phyloP scores from a whole-genome alignment of 1,140 invertebrate genomes.

The Bombus waltoni region DNA sequence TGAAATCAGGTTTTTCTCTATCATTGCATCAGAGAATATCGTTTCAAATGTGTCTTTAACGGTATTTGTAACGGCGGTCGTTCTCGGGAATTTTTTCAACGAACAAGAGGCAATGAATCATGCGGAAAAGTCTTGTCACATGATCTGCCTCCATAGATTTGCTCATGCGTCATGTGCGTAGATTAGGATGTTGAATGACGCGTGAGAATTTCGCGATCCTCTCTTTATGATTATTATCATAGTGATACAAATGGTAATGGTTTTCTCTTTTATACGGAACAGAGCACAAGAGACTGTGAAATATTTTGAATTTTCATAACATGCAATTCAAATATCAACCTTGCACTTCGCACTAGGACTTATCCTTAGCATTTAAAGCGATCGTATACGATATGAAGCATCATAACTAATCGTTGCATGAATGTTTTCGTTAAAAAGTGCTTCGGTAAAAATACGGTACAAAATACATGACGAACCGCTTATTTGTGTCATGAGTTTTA shows the following conservation, averaged over 20 bases:
- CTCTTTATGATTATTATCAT: neutral
- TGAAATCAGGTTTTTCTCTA: neutral
- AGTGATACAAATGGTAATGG: neutral
- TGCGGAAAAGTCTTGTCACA: slow-evolving; percentile 4
- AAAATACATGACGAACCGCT: neutral
- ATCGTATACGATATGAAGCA: neutral
- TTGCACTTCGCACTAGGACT: neutral
- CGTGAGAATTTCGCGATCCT: neutral
- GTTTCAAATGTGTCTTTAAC: neutral
- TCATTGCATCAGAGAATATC: neutral
- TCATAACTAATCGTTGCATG: neutral
- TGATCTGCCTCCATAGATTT: neutral
- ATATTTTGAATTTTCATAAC: neutral
- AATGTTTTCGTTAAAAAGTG: too few species aligned
- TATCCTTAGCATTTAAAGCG: neutral
- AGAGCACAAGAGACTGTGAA: neutral
- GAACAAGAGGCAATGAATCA: slow-evolving; percentile 5
- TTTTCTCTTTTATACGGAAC: neutral
- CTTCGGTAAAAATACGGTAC: neutral
- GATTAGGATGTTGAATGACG: slow-evolving; percentile 25
- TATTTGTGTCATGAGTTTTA: neutral
- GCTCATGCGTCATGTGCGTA: neutral
- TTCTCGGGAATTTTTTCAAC: neutral
- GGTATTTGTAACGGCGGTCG: neutral
- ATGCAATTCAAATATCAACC: neutral